Evolutionary conservation across 1,140 invertebrate species (phyloP).

Genomic region (Copidosoma floridanum): DNA sequence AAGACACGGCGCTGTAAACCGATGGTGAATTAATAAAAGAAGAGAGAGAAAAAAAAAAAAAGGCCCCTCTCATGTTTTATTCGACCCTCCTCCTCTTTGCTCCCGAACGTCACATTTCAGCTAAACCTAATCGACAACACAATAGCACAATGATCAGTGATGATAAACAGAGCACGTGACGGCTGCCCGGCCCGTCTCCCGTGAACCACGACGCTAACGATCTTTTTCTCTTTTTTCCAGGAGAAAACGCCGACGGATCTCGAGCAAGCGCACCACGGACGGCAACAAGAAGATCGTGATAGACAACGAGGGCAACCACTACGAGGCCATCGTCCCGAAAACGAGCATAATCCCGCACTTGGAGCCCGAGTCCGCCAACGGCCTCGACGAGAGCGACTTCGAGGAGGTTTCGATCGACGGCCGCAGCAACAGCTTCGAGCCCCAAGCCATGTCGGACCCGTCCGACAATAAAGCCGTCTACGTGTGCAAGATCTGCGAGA

Average conservation of each 20-base stretch:
- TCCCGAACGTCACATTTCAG: no score
- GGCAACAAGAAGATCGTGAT: neutral
- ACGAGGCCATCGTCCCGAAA: neutral
- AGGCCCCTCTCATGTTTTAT: no score
- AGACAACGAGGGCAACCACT: neutral
- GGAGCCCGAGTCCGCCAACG: neutral
- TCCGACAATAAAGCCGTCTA: constrained; percentile 4
- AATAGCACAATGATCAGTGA: no score
- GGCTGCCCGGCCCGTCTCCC: no score
- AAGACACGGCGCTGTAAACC: no score
- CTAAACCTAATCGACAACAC: no score
- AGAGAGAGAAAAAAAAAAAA: no score
- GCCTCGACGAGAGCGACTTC: neutral
- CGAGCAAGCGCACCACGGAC: neutral
- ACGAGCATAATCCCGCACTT: neutral
- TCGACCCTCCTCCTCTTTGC: no score
- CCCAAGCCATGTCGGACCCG: neutral
- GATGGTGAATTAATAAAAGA: no score
- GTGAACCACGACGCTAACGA: neutral
- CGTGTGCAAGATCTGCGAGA: constrained; percentile 53
- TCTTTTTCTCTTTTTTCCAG: neutral
- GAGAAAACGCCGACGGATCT: neutral
- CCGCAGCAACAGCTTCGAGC: neutral
- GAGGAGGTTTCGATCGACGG: constrained; percentile 20
- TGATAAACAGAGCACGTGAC: no score